Base-by-base conservation (phyloP, 2,113 vertebrate species). In the Nettapus auritus region DNA sequence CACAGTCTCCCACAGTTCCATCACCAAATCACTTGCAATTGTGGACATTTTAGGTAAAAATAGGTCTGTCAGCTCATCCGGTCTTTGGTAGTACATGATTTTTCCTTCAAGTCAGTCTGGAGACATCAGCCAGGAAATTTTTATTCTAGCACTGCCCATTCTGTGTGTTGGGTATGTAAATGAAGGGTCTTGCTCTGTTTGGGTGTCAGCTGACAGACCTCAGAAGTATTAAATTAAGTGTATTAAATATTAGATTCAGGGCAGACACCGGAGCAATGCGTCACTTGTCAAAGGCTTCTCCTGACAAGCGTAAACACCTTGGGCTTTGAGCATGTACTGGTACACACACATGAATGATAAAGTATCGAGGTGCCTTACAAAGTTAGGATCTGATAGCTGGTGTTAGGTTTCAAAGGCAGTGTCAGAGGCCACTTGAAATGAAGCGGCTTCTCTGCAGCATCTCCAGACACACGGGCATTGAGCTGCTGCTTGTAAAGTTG, bases 1-100 rank as follows among this genome's bases (percentile, higher is more conserved):
- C 26, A 0, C 7, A 11, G 40, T 23, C 26, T 70, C 29, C 34
- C 0, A 0, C 29, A 21, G 38, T 12, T 26, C 52, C 56, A 50
- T 64, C 44, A 10, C 34, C 23, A 7, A 18, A 14, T 29, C 34
- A 3, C 28, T 42, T 38, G 19, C 19, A 38, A 2, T 71, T 17
- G 0, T 18, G 40, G 40, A 6, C 3, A 5, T 85, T 90, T 59
- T 18, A 50, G 46, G 78, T 70, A 53, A 23, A 62, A 40, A 42
- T 48, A 9, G 33, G 19, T 34, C 38, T 50, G 57, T 76, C 70
- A 69, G 38, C 22, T 88, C 48, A 76, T 17, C 57, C 42, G 31
- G 1, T 40, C 85, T 71, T 53, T 60, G 57, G 18, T 18, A 64
- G 13, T 59, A 40, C 38, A 29, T 63, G 44, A 44, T 81, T 91